Base-by-base conservation (phyloP, 2,113 vertebrate genomes). In the Phyllostomus hastatus region DNA sequence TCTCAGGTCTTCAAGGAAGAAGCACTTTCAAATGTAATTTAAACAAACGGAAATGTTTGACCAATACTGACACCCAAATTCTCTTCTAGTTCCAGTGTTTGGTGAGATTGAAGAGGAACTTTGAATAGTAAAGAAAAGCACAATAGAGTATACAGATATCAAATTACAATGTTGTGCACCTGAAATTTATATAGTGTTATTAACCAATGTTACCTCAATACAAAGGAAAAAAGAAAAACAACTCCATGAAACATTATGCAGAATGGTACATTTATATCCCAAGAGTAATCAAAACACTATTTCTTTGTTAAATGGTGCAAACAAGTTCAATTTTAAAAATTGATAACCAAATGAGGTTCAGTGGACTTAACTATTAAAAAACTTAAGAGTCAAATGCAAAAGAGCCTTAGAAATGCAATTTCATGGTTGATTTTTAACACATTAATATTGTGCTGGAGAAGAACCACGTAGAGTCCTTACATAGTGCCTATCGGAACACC, bases 251-350 rank as follows among this genome's bases (percentile, higher is more conserved):
- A 70, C 20, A 83, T 88, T 22, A 38, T 14, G 20, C 48, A 48
- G 48, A 93, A 50, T 70, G 14, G 28, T 83, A 15, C 8, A 72
- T 94, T 90, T 95, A 82, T 78, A 92, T 86, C 73, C 72, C 35
- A 89, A 73, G 38, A 80, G 28, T 35, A 96, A 92, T 89, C 41
- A 96, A 96, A 94, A 95, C 24, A 89, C 38, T 50, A 81, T 97
- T 92, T 92, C 46, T 96, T 93, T 97, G 72, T 89, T 97, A 96
- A 95, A 91, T 85, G 83, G 69, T 96, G 46, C 57, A 91, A 96
- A 84, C 38, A 93, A 87, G 61, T 86, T 95, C 97, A 80, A 94
- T 92, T 96, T 97, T 57, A 46, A 96, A 97, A 96, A 80, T 24
- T 0, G 7, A 96, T 94, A 91, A 90, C 93, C 91, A 95, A 91